Percentiles rank a stretch among this genome's conserved stretches.
These are phyloP conservation scores for Macrosoma leucophasiata DNA, from an alignment of 2,888 invertebrate species.

Conservation along the genomic window DNA sequence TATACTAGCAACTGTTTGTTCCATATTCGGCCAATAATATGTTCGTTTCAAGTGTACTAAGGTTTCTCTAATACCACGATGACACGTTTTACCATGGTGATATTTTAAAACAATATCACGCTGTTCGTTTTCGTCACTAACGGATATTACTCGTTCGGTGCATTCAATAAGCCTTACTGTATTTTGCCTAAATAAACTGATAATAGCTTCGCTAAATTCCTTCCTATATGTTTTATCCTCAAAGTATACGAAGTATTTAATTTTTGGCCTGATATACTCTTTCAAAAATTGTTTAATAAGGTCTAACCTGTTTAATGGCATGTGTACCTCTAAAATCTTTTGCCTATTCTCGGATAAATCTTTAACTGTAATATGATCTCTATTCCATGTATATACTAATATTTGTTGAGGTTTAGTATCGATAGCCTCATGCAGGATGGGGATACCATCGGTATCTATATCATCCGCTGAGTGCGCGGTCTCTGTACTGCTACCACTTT, in stretches of 20 bases:
- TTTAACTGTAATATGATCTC: constrained; percentile 11
- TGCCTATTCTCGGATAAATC: constrained; percentile 9
- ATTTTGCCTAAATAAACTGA: constrained; percentile 22
- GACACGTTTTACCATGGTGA: constrained; percentile 14
- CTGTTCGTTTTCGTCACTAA: constrained; percentile 14
- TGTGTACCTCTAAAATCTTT: constrained; percentile 11
- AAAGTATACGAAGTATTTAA: constrained; percentile 25
- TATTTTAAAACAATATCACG: constrained; percentile 10
- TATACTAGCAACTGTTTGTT: no score
- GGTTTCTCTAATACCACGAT: constrained; percentile 16
- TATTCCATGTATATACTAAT: constrained; percentile 12
- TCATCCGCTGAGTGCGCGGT: constrained; percentile 6
- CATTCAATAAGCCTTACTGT: constrained; percentile 26
- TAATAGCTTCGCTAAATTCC: constrained; percentile 15
- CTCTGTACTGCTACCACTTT: not conserved
- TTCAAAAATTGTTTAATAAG: constrained; percentile 20
- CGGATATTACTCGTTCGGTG: constrained; percentile 21
- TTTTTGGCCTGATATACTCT: constrained; percentile 10
- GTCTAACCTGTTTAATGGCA: constrained; percentile 9
- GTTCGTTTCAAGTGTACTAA: no score
- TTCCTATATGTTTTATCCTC: constrained; percentile 14
- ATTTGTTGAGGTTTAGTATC: constrained; percentile 23
- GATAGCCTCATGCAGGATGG: constrained; percentile 11
- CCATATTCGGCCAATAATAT: no score
- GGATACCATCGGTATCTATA: constrained; percentile 6